A percentile compares a stretch with the other conserved stretches of the same genome.
Evolutionary conservation across 2,888 invertebrate genomes (phyloP).

Genomic region (Hedychridium roseum): DNA sequence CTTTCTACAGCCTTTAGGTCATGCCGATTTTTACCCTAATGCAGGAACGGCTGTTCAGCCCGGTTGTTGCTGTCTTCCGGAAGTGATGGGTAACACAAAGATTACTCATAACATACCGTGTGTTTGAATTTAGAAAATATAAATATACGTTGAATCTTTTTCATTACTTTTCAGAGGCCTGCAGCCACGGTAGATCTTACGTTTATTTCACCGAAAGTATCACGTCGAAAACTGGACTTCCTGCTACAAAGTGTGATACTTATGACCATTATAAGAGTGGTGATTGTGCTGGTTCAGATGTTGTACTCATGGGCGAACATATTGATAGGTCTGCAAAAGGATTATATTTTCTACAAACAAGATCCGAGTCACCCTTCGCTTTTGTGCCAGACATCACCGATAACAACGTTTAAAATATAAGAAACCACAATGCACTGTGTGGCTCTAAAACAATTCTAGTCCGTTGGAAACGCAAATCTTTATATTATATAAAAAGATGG

Average conservation of each 20-base stretch:
- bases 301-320: slow-evolving; percentile 54
- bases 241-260: slow-evolving; percentile 58
- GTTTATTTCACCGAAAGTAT: slow-evolving; percentile 65
- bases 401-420: slow-evolving; percentile 34
- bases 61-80: slow-evolving; percentile 60
- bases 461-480: too few species aligned
- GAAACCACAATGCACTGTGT: too few species aligned
- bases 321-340: slow-evolving; percentile 50
- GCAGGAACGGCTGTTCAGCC: slow-evolving; percentile 61
- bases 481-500: too few species aligned
- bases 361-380: slow-evolving; percentile 52
- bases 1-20: slow-evolving; percentile 56
- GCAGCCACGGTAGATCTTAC: slow-evolving; percentile 64
- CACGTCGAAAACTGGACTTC: slow-evolving; percentile 50
- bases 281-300: slow-evolving; percentile 40
- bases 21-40: slow-evolving; percentile 62
- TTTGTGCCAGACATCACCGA: slow-evolving; percentile 22
- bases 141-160: neutral
- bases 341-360: slow-evolving; percentile 54
- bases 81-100: slow-evolving; percentile 52
- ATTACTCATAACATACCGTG: neutral
- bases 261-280: slow-evolving; percentile 54
- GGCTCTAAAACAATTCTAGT: too few species aligned
- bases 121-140: neutral
- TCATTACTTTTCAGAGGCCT: slow-evolving; percentile 60